phyloP scores from a whole-genome alignment of 2,113 vertebrate species.

The Camelus bactrianus region DNA sequence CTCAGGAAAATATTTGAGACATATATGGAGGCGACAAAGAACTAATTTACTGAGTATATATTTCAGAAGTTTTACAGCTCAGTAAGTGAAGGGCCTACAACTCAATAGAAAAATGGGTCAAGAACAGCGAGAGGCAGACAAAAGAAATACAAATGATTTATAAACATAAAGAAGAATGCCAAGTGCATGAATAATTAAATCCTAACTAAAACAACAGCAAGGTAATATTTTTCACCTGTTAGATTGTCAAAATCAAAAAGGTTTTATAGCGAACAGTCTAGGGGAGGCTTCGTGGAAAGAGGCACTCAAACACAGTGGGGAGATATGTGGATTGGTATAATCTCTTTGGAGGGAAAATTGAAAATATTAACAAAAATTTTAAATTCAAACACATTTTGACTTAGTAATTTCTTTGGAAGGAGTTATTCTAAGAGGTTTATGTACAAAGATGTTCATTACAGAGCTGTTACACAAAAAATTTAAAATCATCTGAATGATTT shows the following conservation, averaged over 20 bases:
- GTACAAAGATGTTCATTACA: not conserved
- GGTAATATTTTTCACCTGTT: conserved; percentile 54
- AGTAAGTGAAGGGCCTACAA: not conserved
- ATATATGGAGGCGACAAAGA: not conserved
- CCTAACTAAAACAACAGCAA: conserved; percentile 15
- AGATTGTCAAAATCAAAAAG: not conserved
- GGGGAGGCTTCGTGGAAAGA: not conserved
- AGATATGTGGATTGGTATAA: not conserved
- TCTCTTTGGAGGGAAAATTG: not conserved
- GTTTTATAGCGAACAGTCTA: not conserved
- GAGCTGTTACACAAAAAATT: not conserved
- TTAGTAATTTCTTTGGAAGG: conserved; percentile 8
- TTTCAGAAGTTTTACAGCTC: conserved; percentile 18
- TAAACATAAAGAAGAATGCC: conserved; percentile 11
- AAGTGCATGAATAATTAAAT: conserved; percentile 24
- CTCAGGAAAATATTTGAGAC: not conserved
- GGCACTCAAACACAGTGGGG: not conserved
- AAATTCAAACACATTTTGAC: conserved; percentile 42
- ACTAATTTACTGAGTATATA: conserved; percentile 29
- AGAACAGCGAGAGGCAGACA: not conserved
- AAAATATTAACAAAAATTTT: conserved; percentile 25
- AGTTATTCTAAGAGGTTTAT: conserved; percentile 1
- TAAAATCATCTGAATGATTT: conserved; percentile 10
- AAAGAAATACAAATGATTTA: conserved; percentile 43
- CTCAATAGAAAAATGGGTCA: not conserved